These are phyloP conservation scores for Peromyscus leucopus DNA, from an alignment of 2,113 vertebrate species.

Conservation along the genomic window DNA sequence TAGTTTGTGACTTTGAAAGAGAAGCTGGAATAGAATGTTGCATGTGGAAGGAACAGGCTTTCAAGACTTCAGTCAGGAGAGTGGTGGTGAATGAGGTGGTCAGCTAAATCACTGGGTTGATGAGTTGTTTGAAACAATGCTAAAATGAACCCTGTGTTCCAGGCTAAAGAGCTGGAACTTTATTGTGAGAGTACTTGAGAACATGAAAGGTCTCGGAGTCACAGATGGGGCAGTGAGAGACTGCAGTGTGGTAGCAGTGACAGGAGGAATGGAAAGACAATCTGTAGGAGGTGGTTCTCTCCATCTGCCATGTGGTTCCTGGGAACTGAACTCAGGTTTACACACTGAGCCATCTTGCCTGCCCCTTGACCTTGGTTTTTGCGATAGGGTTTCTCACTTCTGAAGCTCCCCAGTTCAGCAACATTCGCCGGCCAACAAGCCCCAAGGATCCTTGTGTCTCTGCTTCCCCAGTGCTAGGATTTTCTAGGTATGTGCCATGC, in stretches of 20 bases:
- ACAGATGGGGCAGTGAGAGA: not conserved
- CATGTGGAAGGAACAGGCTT: not conserved
- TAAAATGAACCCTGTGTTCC: not conserved
- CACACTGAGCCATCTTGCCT: not conserved
- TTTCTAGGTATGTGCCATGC: not conserved
- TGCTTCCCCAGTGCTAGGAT: not conserved
- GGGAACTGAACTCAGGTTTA: not conserved
- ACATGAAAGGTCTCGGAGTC: not conserved
- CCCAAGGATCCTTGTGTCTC: not conserved
- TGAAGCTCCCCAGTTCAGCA: not conserved
- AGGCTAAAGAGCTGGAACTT: not conserved
- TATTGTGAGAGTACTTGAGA: conserved; percentile 4
- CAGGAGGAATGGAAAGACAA: not conserved
- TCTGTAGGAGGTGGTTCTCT: not conserved
- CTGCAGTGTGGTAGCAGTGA: too few species aligned
- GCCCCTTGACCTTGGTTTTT: not conserved
- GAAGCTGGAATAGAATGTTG: not conserved
- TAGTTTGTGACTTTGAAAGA: not conserved
- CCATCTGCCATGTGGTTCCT: not conserved
- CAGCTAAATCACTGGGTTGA: not conserved
- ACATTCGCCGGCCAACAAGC: not conserved
- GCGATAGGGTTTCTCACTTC: not conserved
- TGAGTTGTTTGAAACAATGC: not conserved
- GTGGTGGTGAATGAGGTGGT: not conserved
- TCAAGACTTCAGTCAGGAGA: not conserved